These are phyloP conservation scores for Fulmarus glacialis DNA, from an alignment of 2,113 vertebrate genomes.

Conservation along the genomic window DNA sequence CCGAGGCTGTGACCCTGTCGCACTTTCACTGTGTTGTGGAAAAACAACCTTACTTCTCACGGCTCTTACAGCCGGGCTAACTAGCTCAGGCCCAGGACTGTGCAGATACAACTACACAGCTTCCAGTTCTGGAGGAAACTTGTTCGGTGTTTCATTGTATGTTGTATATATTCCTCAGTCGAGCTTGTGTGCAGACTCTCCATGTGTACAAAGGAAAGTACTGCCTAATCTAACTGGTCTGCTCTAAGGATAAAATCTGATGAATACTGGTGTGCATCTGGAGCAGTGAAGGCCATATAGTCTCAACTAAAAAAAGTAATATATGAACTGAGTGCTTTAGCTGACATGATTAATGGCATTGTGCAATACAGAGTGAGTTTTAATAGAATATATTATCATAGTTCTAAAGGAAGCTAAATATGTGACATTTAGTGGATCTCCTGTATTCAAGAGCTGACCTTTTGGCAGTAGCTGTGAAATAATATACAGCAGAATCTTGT, in stretches of 20 bases:
- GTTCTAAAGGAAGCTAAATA: neutral
- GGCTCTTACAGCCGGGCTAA: fast-evolving
- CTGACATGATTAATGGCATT: neutral
- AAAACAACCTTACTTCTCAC: neutral
- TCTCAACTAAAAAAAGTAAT: neutral
- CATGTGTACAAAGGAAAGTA: neutral
- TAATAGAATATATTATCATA: neutral
- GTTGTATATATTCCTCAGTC: neutral
- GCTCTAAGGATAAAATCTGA: neutral
- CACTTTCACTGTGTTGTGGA: neutral
- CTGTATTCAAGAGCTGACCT: neutral
- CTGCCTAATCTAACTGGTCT: neutral
- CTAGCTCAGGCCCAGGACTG: neutral
- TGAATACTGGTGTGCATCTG: neutral
- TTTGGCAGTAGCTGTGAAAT: slow-evolving; percentile 22
- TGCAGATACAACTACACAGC: neutral
- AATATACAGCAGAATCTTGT: slow-evolving; percentile 31
- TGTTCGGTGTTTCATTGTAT: neutral
- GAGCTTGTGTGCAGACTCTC: neutral
- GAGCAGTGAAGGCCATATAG: neutral
- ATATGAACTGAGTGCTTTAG: neutral
- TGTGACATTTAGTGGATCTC: neutral
- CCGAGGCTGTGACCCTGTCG: neutral
- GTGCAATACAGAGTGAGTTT: neutral
- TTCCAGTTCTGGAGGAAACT: neutral